Base-by-base conservation (phyloP, 2,113 vertebrate genomes). In the Notechis scutatus region DNA sequence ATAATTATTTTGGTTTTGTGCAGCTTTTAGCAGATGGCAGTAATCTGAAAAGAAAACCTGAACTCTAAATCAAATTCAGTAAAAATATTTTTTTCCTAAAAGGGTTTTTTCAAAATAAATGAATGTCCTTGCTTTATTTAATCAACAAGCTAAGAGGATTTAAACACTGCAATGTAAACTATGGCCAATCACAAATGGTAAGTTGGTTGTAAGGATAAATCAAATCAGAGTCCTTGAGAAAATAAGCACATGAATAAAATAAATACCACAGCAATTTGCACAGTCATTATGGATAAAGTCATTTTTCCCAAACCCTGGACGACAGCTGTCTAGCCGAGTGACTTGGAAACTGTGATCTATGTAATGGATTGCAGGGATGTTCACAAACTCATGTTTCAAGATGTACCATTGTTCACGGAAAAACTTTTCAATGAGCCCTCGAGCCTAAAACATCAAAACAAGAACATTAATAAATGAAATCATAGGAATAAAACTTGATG, bases 271-370 rank as follows among this genome's bases (percentile, higher is more conserved):
- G 95, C 98, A 98, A 85, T 94, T 95, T 26, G 97, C 93, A 0
- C 98, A 98, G 74, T 95, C 96, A 91, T 92, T 95, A 91, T 98
- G 97, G 24, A 88, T 96, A 94, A 94, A 4, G 5, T 95, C 42
- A n/a, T 97, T 96, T 92, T 97, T 98, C 91, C 97, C 98, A 93
- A 98, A 98, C 0, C 98, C 98, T 55, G 98, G 97, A 2, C 7
- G 96, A 26, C 98, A 98, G 56, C 96, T 97, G 94, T 98, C 97
- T 1, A 97, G 18, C 54, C 93, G 96, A 20, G 87, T 90, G 23
- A 97, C 94, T 3, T 97, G 96, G 93, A 97, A 96, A 29, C 97
- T 98, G 91, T 97, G 97, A 2, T 96, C 96, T 92, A 98, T 54
- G 0, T 98, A 98, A 90, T 95, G 97, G 3, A 97, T 97, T 0